A percentile compares a stretch with the other conserved stretches of the same genome.
phyloP scores from a whole-genome alignment of 2,113 vertebrate species.

The Galbula dea region DNA sequence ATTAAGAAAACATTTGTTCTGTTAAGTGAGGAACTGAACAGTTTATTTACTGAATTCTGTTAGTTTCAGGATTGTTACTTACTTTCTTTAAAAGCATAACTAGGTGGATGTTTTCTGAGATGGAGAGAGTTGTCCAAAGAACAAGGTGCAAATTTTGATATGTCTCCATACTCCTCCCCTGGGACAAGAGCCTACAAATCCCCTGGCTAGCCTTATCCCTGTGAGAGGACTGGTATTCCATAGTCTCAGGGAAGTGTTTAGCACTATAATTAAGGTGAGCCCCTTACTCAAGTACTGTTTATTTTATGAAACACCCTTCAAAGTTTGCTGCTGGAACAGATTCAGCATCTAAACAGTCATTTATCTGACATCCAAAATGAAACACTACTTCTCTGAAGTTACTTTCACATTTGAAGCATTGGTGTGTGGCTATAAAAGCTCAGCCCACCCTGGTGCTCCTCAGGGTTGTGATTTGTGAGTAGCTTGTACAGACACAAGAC shows the following conservation, averaged over 20 bases:
- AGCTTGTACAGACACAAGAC: neutral
- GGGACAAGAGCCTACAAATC: neutral
- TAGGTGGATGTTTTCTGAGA: neutral
- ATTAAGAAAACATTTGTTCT: neutral
- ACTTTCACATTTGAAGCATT: neutral
- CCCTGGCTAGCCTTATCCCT: neutral
- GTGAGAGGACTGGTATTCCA: neutral
- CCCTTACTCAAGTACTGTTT: neutral
- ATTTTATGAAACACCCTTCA: neutral
- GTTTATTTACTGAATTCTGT: neutral
- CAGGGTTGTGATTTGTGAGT: neutral
- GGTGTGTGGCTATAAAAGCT: neutral
- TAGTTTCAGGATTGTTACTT: neutral
- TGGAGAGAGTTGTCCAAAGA: neutral
- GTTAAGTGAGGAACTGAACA: neutral
- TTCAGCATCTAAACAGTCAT: neutral
- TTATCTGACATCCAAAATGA: neutral
- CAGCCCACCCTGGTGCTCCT: too few relatives aligned
- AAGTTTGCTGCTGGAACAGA: neutral
- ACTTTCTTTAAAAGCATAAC: neutral
- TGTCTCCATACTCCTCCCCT: neutral
- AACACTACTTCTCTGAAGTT: neutral
- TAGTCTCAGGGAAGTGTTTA: neutral
- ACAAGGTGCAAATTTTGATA: neutral
- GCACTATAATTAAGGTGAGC: neutral